Evolutionary conservation across 2,888 invertebrate genomes (phyloP).

Genomic region (Callosobruchus maculatus): DNA sequence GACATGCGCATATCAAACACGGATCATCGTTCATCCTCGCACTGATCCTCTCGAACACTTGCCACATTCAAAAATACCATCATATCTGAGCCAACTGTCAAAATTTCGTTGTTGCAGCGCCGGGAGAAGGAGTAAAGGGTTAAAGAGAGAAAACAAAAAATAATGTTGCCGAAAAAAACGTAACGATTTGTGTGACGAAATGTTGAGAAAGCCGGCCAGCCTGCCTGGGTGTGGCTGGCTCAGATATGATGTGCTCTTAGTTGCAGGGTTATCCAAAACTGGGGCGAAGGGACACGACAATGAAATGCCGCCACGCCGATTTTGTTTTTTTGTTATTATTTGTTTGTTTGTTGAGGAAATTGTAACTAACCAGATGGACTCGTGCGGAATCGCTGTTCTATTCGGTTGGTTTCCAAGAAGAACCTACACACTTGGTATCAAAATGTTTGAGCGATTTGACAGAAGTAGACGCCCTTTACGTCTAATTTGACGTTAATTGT

Average conservation of each 20-base stretch:
- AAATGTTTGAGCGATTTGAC: neutral
- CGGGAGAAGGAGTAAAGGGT: slow-evolving; percentile 48
- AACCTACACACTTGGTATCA: neutral
- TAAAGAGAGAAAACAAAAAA: neutral
- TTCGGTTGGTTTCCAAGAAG: neutral
- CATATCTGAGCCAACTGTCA: slow-evolving; percentile 60
- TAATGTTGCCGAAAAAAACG: neutral
- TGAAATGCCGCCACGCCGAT: slow-evolving; percentile 18
- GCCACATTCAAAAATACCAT: slow-evolving; percentile 60
- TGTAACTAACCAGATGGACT: neutral
- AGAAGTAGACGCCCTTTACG: too few relatives aligned
- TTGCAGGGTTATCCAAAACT: slow-evolving; percentile 58
- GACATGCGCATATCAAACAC: neutral
- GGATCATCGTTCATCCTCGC: neutral
- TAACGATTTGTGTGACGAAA: slow-evolving; percentile 16
- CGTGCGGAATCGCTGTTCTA: neutral
- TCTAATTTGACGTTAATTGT: too few relatives aligned
- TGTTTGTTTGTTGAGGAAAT: slow-evolving; percentile 12
- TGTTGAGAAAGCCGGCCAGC: slow-evolving; percentile 16
- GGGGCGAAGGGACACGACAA: slow-evolving; percentile 36
- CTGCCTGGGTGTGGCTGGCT: slow-evolving; percentile 48
- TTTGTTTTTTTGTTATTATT: slow-evolving; percentile 32
- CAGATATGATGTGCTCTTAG: slow-evolving; percentile 59
- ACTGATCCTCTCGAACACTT: slow-evolving; percentile 34
- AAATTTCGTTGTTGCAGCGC: slow-evolving; percentile 38